Base-by-base conservation (phyloP, 2,113 vertebrate genomes). In the Accipiter cooperii region DNA sequence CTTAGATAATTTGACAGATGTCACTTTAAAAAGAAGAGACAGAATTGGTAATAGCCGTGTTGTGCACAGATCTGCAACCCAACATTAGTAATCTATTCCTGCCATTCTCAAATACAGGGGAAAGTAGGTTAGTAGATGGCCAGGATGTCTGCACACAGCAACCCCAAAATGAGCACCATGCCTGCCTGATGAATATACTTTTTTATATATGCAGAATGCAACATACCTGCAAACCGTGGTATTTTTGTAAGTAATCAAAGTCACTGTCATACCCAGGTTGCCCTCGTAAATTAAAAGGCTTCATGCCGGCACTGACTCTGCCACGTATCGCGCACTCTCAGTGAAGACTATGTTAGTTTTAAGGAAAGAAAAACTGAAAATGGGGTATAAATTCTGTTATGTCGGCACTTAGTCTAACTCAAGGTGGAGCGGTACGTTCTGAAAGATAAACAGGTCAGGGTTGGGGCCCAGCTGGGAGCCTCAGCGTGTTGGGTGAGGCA, bases 1-100 rank as follows among this genome's bases (percentile, higher is more conserved):
- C 75, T 90, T 69, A 25, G 92, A 84, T 88, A 90, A 94, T 84
- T 58, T 94, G 92, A 93, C 93, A 96, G 90, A 91, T 96, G 90
- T 70, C 92, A 80, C 79, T 96, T 88, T 33, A 86, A 81, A 91
- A 77, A 51, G 71, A 65, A 84, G 61, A 87, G 71, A 64, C 42
- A 60, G 78, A 91, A 87, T 44, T 55, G 78, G 74, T 57, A 79
- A 26, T 87, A 73, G 46, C 61, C 65, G 40, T 60, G 70, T 58
- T 78, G 64, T 57, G 54, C 64, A 42, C 52, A 47, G 77, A 69
- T 24, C 85, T 89, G 84, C 82, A 90, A 66, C 71, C 77, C 65
- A 46, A 25, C 84, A 49, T 89, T 25, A 84, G 51, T 55, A 54
- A 84, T 84, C 87, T 91, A 55, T 81, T 91, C 84, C 65, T 83